Conservation (phyloP, 2,888 invertebrate genomes). For the Diaperis boleti region DNA sequence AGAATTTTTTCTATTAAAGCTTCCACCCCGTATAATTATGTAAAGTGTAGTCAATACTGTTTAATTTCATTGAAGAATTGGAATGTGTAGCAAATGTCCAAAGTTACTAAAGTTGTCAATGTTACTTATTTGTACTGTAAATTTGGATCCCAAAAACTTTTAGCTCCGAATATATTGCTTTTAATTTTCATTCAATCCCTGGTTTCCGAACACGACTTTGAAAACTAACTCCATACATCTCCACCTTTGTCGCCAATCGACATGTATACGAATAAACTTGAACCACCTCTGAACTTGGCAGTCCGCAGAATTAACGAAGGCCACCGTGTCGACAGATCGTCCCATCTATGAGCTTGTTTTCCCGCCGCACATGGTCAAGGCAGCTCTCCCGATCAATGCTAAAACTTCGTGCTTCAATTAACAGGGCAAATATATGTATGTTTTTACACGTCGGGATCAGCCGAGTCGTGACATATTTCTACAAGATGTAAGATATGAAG, state of each 20-base stretch:
- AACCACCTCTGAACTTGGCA: conserved; percentile 34
- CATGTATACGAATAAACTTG: conserved; percentile 32
- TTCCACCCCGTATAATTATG: no score
- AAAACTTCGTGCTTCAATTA: conserved; percentile 8
- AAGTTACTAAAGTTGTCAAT: no score
- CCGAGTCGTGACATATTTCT: conserved; percentile 11
- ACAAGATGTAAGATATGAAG: conserved; percentile 3
- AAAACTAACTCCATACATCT: background rate
- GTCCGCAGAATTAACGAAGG: conserved; percentile 11
- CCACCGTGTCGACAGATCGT: conserved; percentile 17
- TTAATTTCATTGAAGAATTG: no score
- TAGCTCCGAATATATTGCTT: no score
- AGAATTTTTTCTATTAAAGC: no score
- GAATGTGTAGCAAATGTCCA: no score
- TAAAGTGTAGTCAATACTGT: no score
- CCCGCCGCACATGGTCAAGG: conserved; percentile 28
- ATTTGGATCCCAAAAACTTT: no score
- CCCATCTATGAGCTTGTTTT: conserved; percentile 29
- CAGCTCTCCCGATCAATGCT: conserved; percentile 19
- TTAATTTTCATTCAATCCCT: no score
- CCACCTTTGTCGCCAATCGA: background rate
- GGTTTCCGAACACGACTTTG: no score
- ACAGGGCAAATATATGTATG: no score
- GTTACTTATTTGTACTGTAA: no score
- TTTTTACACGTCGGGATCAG: background rate